Conservation (phyloP, 2,797 vertebrate species). For the Sphenopsis melanotis region DNA sequence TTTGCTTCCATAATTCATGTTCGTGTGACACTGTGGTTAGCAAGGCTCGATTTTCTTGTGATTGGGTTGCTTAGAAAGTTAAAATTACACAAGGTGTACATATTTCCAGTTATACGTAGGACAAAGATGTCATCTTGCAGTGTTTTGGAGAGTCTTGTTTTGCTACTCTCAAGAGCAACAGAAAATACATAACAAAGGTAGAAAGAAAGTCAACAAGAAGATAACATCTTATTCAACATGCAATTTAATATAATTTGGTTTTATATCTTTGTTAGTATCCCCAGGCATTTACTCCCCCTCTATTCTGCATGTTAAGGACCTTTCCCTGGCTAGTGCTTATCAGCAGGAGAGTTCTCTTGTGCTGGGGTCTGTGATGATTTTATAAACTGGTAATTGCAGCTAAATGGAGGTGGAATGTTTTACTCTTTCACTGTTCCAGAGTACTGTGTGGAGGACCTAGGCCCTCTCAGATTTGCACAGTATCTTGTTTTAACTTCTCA, state of each 20-base stretch:
- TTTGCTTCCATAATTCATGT: background rate
- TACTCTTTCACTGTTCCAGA: background rate
- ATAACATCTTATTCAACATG: background rate
- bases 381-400: background rate
- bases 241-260: background rate
- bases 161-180: background rate
- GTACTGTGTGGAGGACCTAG: background rate
- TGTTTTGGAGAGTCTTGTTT: constrained; percentile 12
- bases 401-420: background rate
- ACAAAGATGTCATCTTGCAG: background rate
- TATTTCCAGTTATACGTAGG: background rate
- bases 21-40: background rate
- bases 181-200: background rate
- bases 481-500: background rate
- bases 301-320: background rate
- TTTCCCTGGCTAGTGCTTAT: background rate
- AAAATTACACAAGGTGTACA: background rate
- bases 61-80: background rate
- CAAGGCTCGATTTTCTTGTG: background rate
- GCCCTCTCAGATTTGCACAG: background rate
- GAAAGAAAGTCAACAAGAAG: background rate
- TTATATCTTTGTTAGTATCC: background rate
- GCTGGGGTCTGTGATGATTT: background rate
- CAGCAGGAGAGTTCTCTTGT: background rate
- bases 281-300: background rate